These are phyloP conservation scores for Pionites leucogaster DNA, from an alignment of 2,113 vertebrate species.

Conservation along the genomic window DNA sequence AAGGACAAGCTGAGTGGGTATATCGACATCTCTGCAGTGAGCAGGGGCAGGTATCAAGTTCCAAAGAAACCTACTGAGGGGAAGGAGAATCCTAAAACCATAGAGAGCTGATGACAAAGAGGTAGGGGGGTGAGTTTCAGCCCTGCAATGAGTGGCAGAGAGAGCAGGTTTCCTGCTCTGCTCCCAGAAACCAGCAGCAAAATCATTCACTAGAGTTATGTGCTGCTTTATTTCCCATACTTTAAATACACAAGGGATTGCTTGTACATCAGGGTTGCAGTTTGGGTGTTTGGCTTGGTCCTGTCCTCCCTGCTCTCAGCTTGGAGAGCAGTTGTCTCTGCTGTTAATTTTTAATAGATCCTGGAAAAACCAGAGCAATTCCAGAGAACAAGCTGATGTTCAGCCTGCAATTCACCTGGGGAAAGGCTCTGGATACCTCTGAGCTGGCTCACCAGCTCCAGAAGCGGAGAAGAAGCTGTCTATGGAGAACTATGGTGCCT, in stretches of 20 bases:
- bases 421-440: neutral
- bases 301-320: neutral
- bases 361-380: neutral
- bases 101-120: neutral
- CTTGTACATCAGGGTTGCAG: neutral
- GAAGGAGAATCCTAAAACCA: neutral
- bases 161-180: neutral
- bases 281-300: neutral
- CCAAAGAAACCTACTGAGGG: neutral
- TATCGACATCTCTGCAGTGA: neutral
- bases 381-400: neutral
- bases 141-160: neutral
- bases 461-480: neutral
- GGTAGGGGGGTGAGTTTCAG: neutral
- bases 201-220: neutral
- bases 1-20: neutral
- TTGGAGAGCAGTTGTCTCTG: neutral
- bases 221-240: neutral
- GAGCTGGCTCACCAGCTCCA: neutral
- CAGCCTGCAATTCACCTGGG: neutral
- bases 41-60: neutral
- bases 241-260: neutral
- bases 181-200: neutral
- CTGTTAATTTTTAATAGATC: constrained; percentile 48
- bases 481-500: neutral